Percentiles rank a stretch among this genome's conserved stretches.
These are phyloP conservation scores for Nomada goodeniana DNA, from an alignment of 2,888 invertebrate genomes.

Conservation along the genomic window DNA sequence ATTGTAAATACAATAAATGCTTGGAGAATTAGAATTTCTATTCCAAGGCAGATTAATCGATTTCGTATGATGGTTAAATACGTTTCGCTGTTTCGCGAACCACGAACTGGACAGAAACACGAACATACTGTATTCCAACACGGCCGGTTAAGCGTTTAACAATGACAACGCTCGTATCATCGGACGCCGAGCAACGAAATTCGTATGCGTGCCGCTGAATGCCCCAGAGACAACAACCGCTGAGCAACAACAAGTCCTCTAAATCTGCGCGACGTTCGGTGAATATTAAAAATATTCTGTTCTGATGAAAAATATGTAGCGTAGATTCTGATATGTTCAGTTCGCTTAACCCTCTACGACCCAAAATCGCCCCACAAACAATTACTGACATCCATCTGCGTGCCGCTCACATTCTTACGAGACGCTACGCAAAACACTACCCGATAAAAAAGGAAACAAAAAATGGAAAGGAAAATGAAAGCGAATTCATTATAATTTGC, in stretches of 20 bases:
- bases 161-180: slow-evolving; percentile 28
- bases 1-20: too few species aligned
- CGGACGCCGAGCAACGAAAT: slow-evolving; percentile 26
- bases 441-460: too few species aligned
- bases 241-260: slow-evolving; percentile 49
- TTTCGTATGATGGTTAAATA: too few species aligned
- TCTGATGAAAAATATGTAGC: slow-evolving; percentile 57
- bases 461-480: too few species aligned
- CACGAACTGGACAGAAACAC: background rate
- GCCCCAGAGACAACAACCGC: slow-evolving; percentile 33
- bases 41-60: too few species aligned
- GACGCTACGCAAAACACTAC: too few species aligned
- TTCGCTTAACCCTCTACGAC: slow-evolving; percentile 52
- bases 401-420: too few species aligned
- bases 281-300: slow-evolving; percentile 61
- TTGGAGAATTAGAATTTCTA: too few species aligned
- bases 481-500: too few species aligned
- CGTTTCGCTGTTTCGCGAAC: background rate
- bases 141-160: slow-evolving; percentile 33
- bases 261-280: slow-evolving; percentile 25
- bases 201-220: slow-evolving; percentile 25
- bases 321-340: slow-evolving; percentile 57
- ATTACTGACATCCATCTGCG: too few species aligned
- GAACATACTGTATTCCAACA: background rate
- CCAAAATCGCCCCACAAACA: background rate